Evolutionary conservation across 1,140 invertebrate species (phyloP), one percentile per base, ranked within the genome.

Genomic region (Bombus superbus): DNA sequence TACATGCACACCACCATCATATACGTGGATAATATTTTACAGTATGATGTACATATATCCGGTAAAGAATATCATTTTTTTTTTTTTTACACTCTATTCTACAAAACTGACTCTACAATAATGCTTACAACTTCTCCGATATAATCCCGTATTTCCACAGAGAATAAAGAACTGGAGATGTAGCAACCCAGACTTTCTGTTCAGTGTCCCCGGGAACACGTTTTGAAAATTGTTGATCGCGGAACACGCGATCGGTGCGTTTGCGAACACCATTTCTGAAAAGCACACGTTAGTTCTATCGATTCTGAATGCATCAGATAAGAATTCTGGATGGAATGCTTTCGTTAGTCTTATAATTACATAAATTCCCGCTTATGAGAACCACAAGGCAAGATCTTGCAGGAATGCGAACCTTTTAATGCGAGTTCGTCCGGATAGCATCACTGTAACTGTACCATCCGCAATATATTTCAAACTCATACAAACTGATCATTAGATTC

Each of bases 301-400:
- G 62, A 86, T 89, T 66, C 28, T 75, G 64, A 68, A 53, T 74
- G 47, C 72, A 66, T 53, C 84, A 88, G 35, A 79, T 64, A 42
- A 40, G 68, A 53, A 87, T 89, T 83, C 81, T 90, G 89, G 88
- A 90, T 90, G 89, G 89, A 90, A 90, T 90, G 88, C 68, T 89
- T 86, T 86, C 59, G 81, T 80, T 79, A 89, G 76, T 83, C 72
- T 79, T 83, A 86, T 89, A 68, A 72, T 80, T 75, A 74, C 8
- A 38, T 72, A 47, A 86, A 80, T 66, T 83, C 64, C 47, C 66
- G 53, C 64, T 73, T 66, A 32, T 76, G 38, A 68, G 78, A 86
- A 86, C 77, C 66, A 22, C 69, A 35, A 89, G 84, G 80, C 87
- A 89, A 89, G 88, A 89, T 83, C 15, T 79, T 74, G 66, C 62